Evolutionary conservation across 2,888 invertebrate species (phyloP).

Genomic region (Macrosiphum euphorbiae): DNA sequence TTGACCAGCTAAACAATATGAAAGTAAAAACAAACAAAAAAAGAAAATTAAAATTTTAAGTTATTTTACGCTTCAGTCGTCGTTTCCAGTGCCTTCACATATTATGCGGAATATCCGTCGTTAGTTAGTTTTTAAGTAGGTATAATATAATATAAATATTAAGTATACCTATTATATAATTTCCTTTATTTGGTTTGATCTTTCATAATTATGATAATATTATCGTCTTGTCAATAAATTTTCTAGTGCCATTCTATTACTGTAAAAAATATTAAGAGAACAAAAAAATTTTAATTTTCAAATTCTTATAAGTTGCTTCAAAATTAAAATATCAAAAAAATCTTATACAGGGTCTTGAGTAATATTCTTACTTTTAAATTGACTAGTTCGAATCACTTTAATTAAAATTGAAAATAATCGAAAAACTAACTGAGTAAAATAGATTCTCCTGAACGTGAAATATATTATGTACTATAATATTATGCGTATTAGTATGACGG

Average conservation of each 20-base stretch:
- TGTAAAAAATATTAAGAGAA: neutral
- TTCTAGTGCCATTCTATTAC: neutral
- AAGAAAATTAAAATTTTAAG: neutral
- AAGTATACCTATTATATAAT: neutral
- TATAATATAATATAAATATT: neutral
- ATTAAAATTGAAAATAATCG: no score
- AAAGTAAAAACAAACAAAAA: neutral
- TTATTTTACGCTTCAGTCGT: neutral
- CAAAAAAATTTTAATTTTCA: neutral
- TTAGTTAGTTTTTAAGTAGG: neutral
- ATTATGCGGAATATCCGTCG: neutral
- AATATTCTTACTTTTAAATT: no score
- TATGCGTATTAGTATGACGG: no score
- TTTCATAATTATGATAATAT: neutral
- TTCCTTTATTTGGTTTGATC: neutral
- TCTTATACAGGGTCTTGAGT: no score
- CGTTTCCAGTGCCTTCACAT: neutral
- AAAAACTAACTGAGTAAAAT: no score
- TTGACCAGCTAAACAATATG: neutral
- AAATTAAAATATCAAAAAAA: no score
- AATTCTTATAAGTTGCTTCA: neutral
- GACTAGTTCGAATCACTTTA: no score
- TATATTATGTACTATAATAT: no score
- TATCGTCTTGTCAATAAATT: neutral
- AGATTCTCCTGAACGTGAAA: no score